Percentiles rank a stretch among this genome's conserved stretches.
Conservation (phyloP, 1,140 invertebrate species). For the Plectus sambesii region DNA sequence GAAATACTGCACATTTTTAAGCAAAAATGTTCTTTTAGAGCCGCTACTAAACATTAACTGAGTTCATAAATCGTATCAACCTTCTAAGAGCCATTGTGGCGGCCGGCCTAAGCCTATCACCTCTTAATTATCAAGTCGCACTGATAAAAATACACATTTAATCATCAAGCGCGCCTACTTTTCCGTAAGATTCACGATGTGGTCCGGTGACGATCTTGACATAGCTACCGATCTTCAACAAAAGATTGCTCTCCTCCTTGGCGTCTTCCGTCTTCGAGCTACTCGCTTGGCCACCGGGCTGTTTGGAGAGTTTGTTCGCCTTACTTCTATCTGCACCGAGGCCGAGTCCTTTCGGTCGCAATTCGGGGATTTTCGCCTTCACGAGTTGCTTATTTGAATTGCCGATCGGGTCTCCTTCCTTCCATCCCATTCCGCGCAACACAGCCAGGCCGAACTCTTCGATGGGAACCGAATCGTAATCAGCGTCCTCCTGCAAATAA, state of each 20-base stretch:
- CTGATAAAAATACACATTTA: too few species aligned
- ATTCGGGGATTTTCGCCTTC: conserved; percentile 51
- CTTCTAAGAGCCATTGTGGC: too few species aligned
- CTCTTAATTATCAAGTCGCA: too few species aligned
- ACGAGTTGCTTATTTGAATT: conserved; percentile 53
- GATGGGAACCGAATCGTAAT: conserved; percentile 80
- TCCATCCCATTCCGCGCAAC: conserved; percentile 88
- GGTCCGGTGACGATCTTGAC: conserved; percentile 62
- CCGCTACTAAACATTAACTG: too few species aligned
- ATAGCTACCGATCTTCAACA: conserved; percentile 51
- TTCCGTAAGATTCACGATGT: conserved; percentile 63
- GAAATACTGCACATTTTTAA: too few species aligned
- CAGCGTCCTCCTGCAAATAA: conserved; percentile 50
- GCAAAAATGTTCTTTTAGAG: too few species aligned
- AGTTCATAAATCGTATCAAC: too few species aligned
- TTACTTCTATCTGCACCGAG: conserved; percentile 68
- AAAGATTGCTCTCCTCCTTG: conserved; percentile 55
- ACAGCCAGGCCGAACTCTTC: conserved; percentile 76
- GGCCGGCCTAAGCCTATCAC: too few species aligned
- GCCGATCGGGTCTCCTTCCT: conserved; percentile 60
- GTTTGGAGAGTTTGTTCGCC: conserved; percentile 47
- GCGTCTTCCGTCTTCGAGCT: conserved; percentile 47
- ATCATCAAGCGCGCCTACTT: too few species aligned
- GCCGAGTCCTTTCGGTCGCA: conserved; percentile 77
- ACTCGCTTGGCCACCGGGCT: too few species aligned